A percentile compares a stretch with the other conserved stretches of the same genome.
Conservation (phyloP, 37 sponge, comb jelly and placozoan genomes). For the Lycopodina hypogea region DNA sequence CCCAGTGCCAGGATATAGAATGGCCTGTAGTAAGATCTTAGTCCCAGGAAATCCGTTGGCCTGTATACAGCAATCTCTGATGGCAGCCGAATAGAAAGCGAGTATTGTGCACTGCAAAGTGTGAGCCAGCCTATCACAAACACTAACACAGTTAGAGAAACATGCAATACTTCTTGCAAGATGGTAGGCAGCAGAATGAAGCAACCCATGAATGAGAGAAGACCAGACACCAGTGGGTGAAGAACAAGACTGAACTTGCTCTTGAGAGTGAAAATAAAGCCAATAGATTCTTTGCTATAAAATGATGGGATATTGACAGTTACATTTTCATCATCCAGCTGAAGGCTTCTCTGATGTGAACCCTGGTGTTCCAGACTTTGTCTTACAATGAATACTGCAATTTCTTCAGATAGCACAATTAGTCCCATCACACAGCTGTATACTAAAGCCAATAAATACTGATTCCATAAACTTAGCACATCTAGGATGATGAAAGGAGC, state of each 20-base stretch:
- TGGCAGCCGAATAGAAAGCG: slow-evolving; percentile 33
- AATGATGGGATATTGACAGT: slow-evolving; percentile 34
- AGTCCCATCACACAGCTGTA: slow-evolving; percentile 34
- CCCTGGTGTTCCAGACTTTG: background rate
- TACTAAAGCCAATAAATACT: slow-evolving; percentile 37
- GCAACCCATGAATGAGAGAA: slow-evolving; percentile 31
- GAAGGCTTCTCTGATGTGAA: background rate
- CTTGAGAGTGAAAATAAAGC: slow-evolving; percentile 47
- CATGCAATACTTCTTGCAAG: slow-evolving; percentile 28
- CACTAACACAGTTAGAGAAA: slow-evolving; percentile 27
- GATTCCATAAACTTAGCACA: slow-evolving; percentile 17
- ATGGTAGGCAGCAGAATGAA: slow-evolving; percentile 22
- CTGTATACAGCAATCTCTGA: slow-evolving; percentile 48
- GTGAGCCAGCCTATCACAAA: slow-evolving; percentile 48
- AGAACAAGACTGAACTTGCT: background rate
- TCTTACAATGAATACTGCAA: slow-evolving; percentile 6
- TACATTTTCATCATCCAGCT: slow-evolving; percentile 50
- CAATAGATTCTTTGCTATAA: slow-evolving; percentile 10
- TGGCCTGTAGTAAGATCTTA: slow-evolving; percentile 40
- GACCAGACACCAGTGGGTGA: slow-evolving; percentile 36
- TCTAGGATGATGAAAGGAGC: slow-evolving; percentile 51
- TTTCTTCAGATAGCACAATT: background rate
- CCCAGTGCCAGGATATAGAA: slow-evolving; percentile 36
- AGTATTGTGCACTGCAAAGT: slow-evolving; percentile 45
- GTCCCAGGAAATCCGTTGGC: slow-evolving; percentile 30